Conservation (phyloP, 2,113 vertebrate genomes). For the Tragelaphus buxtoni region DNA sequence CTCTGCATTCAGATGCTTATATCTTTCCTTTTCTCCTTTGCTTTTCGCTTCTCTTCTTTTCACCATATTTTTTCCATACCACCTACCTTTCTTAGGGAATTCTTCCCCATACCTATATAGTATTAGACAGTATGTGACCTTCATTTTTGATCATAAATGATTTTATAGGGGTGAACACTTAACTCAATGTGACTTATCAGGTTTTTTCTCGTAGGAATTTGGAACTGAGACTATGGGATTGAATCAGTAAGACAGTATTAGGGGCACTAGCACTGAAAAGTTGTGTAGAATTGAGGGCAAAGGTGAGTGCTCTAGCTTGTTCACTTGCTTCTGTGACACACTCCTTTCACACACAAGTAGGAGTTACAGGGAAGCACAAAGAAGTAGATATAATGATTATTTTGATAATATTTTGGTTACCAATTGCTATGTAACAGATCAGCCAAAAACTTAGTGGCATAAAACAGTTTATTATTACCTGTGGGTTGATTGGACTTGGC, state of each 20-base stretch:
- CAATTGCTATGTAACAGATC: neutral
- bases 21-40: neutral
- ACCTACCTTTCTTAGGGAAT: neutral
- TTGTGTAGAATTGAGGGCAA: neutral
- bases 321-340: neutral
- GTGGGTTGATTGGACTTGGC: neutral
- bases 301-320: neutral
- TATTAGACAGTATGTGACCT: neutral
- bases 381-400: neutral
- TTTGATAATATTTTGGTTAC: neutral
- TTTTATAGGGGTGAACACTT: neutral
- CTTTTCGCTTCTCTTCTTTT: neutral
- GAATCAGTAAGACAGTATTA: neutral
- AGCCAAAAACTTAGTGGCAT: neutral
- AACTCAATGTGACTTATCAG: neutral
- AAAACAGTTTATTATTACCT: neutral
- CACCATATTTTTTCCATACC: neutral
- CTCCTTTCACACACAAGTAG: neutral
- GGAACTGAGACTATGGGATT: neutral
- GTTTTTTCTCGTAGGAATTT: neutral
- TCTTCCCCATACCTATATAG: neutral
- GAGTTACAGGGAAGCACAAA: neutral
- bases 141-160: neutral
- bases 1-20: neutral
- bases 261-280: neutral